phyloP scores from a whole-genome alignment of 2,113 vertebrate genomes.

The Galemys pyrenaicus region DNA sequence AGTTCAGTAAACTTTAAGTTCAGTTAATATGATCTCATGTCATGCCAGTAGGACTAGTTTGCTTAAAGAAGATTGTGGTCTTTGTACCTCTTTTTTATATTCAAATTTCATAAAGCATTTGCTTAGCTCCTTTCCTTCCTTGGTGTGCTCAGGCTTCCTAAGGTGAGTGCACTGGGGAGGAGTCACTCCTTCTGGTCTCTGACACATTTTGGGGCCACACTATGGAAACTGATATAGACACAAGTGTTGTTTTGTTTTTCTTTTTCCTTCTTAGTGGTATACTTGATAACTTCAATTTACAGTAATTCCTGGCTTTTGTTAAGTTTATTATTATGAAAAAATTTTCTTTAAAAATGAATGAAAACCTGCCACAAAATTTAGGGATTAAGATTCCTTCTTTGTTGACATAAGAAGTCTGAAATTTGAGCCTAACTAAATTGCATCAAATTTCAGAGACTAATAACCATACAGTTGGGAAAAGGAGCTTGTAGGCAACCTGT shows the following conservation, averaged over 20 bases:
- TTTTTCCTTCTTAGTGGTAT: background rate
- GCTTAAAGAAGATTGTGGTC: background rate
- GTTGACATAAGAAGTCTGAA: slow-evolving; percentile 65
- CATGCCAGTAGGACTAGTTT: background rate
- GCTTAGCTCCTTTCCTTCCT: background rate
- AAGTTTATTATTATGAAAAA: background rate
- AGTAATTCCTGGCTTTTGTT: background rate
- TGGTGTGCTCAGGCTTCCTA: background rate
- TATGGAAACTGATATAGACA: background rate
- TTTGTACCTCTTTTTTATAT: background rate
- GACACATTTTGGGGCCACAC: background rate
- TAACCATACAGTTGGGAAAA: slow-evolving; percentile 50
- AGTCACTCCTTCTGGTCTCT: background rate
- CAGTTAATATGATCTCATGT: background rate
- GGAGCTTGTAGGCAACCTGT: slow-evolving; percentile 76
- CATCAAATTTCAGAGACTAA: slow-evolving; percentile 75
- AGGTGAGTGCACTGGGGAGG: background rate
- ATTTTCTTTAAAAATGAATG: slow-evolving; percentile 9
- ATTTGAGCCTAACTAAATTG: slow-evolving; percentile 69
- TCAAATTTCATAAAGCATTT: background rate
- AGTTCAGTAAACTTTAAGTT: background rate
- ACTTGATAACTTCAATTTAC: background rate
- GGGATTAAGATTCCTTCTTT: slow-evolving; percentile 60
- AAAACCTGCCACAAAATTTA: slow-evolving; percentile 21
- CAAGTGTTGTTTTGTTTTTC: background rate